These are phyloP conservation scores for Bombus breviceps DNA, from an alignment of 1,140 invertebrate genomes.

Conservation along the genomic window DNA sequence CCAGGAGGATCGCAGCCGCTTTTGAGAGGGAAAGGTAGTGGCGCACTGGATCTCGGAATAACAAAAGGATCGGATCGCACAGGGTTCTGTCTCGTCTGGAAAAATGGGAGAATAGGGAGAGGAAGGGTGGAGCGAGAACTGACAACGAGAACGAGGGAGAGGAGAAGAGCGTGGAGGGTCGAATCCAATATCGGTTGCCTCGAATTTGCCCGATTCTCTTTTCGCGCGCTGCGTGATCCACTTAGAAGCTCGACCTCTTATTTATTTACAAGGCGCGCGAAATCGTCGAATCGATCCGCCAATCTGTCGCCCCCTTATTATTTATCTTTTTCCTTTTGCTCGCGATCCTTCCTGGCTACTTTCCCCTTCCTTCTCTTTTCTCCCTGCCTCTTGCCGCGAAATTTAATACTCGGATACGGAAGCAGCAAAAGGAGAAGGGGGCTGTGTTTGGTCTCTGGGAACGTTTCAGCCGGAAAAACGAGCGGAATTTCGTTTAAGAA, in stretches of 20 bases:
- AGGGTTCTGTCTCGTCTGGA: neutral
- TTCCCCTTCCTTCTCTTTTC: neutral
- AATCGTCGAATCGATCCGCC: constrained; percentile 3
- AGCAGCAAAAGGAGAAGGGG: too few species aligned
- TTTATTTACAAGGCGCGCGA: constrained; percentile 2
- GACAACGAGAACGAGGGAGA: too few species aligned
- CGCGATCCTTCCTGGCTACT: too few species aligned
- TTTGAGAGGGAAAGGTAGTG: constrained; percentile 1
- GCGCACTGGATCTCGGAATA: constrained; percentile 17
- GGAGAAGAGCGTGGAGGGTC: neutral
- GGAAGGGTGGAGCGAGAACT: neutral
- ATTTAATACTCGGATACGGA: constrained; percentile 21
- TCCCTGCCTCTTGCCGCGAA: neutral
- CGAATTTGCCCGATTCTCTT: constrained; percentile 22
- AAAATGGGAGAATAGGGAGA: constrained; percentile 19
- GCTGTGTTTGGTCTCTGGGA: neutral
- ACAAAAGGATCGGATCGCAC: constrained; percentile 39
- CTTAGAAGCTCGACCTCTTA: constrained; percentile 14
- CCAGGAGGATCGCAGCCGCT: constrained; percentile 9
- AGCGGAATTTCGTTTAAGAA: constrained; percentile 36
- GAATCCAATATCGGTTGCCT: constrained; percentile 43
- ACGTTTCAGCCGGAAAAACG: constrained; percentile 29
- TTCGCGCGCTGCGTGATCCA: neutral
- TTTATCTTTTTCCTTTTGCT: neutral
- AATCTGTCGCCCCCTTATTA: constrained; percentile 19